These are phyloP conservation scores for Drosophila multiciliata DNA, from an alignment of 2,888 invertebrate species.

Conservation along the genomic window DNA sequence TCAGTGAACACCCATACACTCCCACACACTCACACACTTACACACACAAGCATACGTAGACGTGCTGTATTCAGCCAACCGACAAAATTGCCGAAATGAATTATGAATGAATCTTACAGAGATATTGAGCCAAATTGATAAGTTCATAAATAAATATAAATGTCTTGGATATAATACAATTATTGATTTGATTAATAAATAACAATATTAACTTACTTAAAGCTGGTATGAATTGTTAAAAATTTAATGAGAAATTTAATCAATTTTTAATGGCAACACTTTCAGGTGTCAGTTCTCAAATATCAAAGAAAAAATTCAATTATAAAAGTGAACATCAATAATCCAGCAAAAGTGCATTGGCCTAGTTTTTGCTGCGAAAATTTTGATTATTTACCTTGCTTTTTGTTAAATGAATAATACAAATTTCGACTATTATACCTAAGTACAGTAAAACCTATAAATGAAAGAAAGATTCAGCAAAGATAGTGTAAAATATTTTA, in stretches of 20 bases:
- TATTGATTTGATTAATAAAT: slow-evolving; percentile 1
- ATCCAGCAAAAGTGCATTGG: background rate
- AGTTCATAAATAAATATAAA: background rate
- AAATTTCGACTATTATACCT: background rate
- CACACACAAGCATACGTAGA: background rate
- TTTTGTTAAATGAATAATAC: background rate
- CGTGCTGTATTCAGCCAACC: slow-evolving; percentile 31
- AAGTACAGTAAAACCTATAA: background rate
- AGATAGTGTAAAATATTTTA: background rate
- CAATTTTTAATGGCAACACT: background rate
- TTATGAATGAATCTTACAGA: background rate
- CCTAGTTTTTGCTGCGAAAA: background rate
- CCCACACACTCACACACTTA: slow-evolving; percentile 14
- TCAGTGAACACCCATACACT: slow-evolving; percentile 32
- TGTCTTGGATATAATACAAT: background rate
- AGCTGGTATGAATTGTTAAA: background rate
- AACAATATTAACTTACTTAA: background rate
- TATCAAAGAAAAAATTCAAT: background rate
- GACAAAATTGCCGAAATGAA: slow-evolving; percentile 46
- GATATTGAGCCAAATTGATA: background rate
- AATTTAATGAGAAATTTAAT: background rate
- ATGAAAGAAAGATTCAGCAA: background rate
- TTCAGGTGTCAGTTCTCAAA: background rate
- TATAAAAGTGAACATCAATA: background rate
- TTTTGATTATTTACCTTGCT: background rate